Conservation (phyloP, 2,888 invertebrate species). For the Siphlonurus alternatus region DNA sequence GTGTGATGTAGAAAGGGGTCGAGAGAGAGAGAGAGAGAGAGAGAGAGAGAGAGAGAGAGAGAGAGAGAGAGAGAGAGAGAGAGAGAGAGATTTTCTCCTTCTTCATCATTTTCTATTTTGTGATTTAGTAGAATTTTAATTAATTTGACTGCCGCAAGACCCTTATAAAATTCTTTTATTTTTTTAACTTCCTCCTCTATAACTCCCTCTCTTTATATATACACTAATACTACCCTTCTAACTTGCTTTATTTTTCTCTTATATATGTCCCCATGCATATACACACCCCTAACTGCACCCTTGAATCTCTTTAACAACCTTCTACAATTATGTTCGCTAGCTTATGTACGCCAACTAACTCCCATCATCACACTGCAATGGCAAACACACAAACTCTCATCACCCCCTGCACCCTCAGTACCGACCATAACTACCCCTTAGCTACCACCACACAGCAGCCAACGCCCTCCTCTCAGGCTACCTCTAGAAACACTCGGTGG, state of each 20-base stretch:
- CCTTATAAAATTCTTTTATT: neutral
- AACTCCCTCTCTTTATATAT: neutral
- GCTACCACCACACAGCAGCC: neutral
- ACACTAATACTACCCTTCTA: neutral
- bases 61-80: neutral
- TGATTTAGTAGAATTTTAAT: neutral
- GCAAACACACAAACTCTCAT: neutral
- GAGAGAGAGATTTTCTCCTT: neutral
- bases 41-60: neutral
- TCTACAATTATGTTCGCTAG: slow-evolving; percentile 2
- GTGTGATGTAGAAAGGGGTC: neutral
- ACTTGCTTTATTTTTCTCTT: neutral
- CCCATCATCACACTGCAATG: neutral
- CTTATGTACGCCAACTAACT: slow-evolving; percentile 2
- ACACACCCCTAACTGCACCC: neutral
- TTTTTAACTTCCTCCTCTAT: neutral
- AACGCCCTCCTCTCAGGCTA: too few species aligned
- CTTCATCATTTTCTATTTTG: neutral
- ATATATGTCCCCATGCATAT: neutral
- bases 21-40: neutral
- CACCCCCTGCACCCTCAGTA: neutral
- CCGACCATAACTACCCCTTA: neutral
- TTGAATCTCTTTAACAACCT: neutral
- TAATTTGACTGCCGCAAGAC: neutral
- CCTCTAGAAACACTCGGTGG: too few species aligned